These are phyloP conservation scores for Chirona hameri DNA, from an alignment of 2,888 invertebrate species.

Conservation along the genomic window DNA sequence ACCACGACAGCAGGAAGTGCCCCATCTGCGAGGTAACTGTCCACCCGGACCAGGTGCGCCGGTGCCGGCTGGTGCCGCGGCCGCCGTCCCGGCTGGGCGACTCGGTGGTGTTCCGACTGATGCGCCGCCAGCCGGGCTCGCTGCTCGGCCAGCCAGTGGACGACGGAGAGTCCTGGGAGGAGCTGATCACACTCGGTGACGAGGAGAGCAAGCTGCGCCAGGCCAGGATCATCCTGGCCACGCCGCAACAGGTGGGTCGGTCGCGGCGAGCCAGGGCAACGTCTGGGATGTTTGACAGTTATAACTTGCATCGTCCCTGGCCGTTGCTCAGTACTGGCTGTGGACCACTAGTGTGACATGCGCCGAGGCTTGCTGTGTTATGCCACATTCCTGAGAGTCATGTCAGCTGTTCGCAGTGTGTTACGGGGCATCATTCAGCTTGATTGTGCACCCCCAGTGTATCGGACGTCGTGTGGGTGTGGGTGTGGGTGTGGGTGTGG, in stretches of 20 bases:
- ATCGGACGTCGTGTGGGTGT: too few species aligned
- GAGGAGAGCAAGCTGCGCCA: slow-evolving; percentile 24
- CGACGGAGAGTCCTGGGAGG: slow-evolving; percentile 39
- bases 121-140: slow-evolving; percentile 72
- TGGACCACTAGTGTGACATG: too few species aligned
- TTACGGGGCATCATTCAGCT: too few species aligned
- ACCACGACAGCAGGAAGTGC: slow-evolving; percentile 77
- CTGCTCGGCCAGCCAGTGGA: slow-evolving; percentile 55
- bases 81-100: slow-evolving; percentile 58
- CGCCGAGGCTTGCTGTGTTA: too few species aligned
- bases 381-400: too few species aligned
- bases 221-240: slow-evolving; percentile 69
- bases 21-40: slow-evolving; percentile 88
- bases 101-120: slow-evolving; percentile 71
- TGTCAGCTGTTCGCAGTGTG: too few species aligned
- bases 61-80: slow-evolving; percentile 51
- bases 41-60: slow-evolving; percentile 74
- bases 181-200: neutral
- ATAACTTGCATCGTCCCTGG: too few species aligned
- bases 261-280: too few species aligned
- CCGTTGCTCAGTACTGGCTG: too few species aligned
- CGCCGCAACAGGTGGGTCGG: slow-evolving; percentile 63
- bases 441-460: too few species aligned
- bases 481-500: too few species aligned
- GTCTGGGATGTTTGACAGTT: too few species aligned